These are phyloP conservation scores for Myxocyprinus asiaticus DNA, from an alignment of 2,113 vertebrate species.

Conservation along the genomic window DNA sequence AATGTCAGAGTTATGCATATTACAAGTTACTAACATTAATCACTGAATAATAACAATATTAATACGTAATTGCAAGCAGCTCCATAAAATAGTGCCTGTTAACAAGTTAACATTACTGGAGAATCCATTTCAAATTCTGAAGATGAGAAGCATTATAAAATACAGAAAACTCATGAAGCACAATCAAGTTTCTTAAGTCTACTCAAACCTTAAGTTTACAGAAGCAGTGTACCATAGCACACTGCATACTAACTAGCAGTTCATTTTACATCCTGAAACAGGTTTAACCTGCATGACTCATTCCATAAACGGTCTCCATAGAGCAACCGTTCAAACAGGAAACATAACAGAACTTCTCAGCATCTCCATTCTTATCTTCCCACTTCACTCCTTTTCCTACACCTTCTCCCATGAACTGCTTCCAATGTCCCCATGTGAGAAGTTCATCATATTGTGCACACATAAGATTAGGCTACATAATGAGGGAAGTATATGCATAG, in stretches of 20 bases:
- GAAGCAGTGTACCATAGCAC: slow-evolving; percentile 23
- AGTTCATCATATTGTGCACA: background rate
- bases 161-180: no score
- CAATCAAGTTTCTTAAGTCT: background rate
- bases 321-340: slow-evolving; percentile 17
- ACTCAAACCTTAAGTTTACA: background rate
- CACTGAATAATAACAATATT: no score
- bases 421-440: background rate
- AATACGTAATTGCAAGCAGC: no score
- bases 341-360: background rate
- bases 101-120: no score
- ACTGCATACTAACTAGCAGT: background rate
- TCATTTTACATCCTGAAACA: slow-evolving; percentile 34
- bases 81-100: no score
- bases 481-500: background rate
- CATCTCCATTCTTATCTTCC: background rate
- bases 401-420: background rate
- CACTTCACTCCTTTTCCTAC: background rate
- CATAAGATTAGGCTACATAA: background rate
- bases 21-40: no score
- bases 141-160: no score
- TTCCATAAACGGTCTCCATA: background rate
- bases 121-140: no score
- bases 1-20: no score
- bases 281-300: slow-evolving; percentile 26